Evolutionary conservation across 2,888 invertebrate species (phyloP).

Genomic region (Xanthia icteritia): DNA sequence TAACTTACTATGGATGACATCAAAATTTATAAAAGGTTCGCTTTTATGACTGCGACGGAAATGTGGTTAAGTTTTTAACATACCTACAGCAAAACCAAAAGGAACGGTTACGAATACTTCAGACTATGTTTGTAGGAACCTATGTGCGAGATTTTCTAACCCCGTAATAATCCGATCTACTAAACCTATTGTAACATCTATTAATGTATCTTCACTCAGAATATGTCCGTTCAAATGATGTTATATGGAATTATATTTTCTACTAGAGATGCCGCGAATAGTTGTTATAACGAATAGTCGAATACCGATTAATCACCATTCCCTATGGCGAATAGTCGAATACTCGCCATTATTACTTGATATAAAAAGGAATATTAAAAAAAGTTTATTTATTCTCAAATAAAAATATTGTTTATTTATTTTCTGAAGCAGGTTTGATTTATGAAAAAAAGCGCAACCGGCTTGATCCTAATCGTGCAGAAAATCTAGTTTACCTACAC

Average conservation of each 20-base stretch:
- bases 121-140: not conserved
- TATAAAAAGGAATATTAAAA: too few species aligned
- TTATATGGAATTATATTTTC: not conserved
- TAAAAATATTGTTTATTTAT: too few species aligned
- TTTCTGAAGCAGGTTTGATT: too few species aligned
- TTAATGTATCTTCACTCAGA: not conserved
- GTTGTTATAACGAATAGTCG: too few species aligned
- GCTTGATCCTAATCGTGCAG: too few species aligned
- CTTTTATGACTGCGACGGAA: not conserved
- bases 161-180: not conserved
- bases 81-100: not conserved
- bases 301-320: too few species aligned
- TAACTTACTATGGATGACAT: slow-evolving; percentile 4
- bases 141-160: not conserved
- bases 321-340: too few species aligned
- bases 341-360: too few species aligned
- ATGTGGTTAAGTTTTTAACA: not conserved
- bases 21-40: not conserved
- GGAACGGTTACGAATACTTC: not conserved
- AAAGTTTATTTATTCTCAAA: too few species aligned
- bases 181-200: not conserved
- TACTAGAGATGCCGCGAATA: too few species aligned
- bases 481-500: too few species aligned
- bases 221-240: not conserved
- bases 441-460: too few species aligned